These are phyloP conservation scores for Xestia sexstrigata DNA, from an alignment of 2,888 invertebrate species.

Conservation along the genomic window DNA sequence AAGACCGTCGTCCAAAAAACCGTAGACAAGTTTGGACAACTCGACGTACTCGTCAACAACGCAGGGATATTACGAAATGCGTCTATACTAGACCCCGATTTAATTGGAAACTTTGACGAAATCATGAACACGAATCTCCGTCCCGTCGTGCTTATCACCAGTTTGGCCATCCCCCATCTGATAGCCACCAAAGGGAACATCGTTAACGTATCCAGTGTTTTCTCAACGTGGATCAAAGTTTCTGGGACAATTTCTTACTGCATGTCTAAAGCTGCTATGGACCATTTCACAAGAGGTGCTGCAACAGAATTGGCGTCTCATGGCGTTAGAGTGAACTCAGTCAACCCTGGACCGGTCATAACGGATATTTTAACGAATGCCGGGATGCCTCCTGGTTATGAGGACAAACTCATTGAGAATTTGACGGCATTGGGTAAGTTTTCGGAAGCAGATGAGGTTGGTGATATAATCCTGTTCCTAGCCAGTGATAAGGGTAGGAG, in stretches of 20 bases:
- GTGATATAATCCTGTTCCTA: conserved; percentile 64
- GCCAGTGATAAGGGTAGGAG: conserved; percentile 52
- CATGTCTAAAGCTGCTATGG: conserved; percentile 72
- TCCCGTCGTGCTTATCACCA: conserved; percentile 63
- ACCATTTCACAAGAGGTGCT: conserved; percentile 70
- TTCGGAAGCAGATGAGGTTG: conserved; percentile 44
- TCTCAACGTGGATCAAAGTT: conserved; percentile 84
- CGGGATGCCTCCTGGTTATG: background rate
- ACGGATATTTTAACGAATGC: conserved; percentile 87
- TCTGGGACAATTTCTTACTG: conserved; percentile 84
- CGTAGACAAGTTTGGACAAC: conserved; percentile 68
- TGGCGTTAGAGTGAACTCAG: conserved; percentile 92
- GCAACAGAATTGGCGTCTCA: conserved; percentile 92
- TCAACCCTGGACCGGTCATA: conserved; percentile 70
- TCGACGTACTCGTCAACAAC: conserved; percentile 76
- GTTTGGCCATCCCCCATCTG: conserved; percentile 66
- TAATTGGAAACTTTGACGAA: conserved; percentile 64
- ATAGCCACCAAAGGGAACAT: conserved; percentile 70
- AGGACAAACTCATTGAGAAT: background rate
- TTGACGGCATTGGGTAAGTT: conserved; percentile 26
- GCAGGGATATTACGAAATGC: conserved; percentile 66
- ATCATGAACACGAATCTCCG: conserved; percentile 68
- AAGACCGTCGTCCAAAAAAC: conserved; percentile 68
- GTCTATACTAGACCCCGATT: conserved; percentile 40
- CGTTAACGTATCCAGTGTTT: conserved; percentile 70